Evolutionary conservation across 2,888 invertebrate species (phyloP), one percentile per base, ranked within the genome.

Genomic region (Toxonevra muliebris): DNA sequence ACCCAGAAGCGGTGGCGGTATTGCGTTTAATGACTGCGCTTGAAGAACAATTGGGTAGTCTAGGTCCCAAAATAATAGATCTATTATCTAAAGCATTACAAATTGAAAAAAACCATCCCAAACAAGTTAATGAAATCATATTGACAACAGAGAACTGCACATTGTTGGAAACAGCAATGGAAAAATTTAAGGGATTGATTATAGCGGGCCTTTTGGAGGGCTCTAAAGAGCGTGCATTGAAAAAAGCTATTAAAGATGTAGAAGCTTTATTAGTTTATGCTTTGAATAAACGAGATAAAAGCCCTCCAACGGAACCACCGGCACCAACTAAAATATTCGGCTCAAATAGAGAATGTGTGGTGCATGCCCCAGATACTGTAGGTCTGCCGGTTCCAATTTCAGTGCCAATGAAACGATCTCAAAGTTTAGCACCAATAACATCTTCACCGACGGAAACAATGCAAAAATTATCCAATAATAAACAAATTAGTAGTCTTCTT

Each of bases 21-120:
- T 84, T 95, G 62, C 87, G 94, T 11, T 86, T 93, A 66, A 86
- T 95, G 1, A 93, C 93, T 1, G 94, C 94, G 1, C 84, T 95
- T 10, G 94, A 95, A 80, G 91, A 91, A 75, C 90, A 92, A 76
- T 85, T 95, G 42, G 94, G 95, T 20, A 93, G 93, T 43, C 86
- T 94, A 30, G 94, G 93, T 0, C 93, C 93, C 0, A 91, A 90
- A 82, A 87, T 94, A 55, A 90, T 93, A 1, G 90, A 92, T 59
- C 81, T 94, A 20, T 71, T 82, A 20, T 78, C 79, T 11, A 79
- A 79, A 65, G 80, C 80, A 12, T 65, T 82, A 45, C 76, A 78
- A 62, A 66, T 73, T 0, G 77, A 76, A 15, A 81, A 79, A 64
- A 50, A 71, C 10, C 86, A 87, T 72, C 88, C 91, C 0, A 90